phyloP scores from a whole-genome alignment of 2,888 invertebrate genomes.

The Aromia moschata region DNA sequence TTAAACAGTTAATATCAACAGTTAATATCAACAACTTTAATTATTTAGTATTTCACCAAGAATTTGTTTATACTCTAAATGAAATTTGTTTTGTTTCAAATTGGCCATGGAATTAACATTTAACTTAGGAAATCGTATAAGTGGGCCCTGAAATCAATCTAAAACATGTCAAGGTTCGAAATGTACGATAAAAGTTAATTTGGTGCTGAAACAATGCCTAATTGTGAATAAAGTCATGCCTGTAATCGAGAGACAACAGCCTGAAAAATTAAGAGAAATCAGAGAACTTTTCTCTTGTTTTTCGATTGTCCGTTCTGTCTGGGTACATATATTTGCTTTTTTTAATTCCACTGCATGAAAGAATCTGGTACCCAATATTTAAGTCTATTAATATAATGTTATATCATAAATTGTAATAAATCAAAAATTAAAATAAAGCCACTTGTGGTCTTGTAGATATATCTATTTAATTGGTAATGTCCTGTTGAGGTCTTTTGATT shows the following conservation, averaged over 20 bases:
- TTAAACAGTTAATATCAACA: no score
- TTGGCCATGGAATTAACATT: constrained; percentile 14
- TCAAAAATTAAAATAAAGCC: neutral
- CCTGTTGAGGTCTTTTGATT: no score
- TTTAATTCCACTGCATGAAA: no score
- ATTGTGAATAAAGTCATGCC: no score
- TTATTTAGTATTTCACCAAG: no score
- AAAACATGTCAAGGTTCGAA: constrained; percentile 13
- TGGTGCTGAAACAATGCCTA: neutral
- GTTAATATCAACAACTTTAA: no score
- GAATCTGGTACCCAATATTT: neutral
- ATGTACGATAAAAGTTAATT: neutral
- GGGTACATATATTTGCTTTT: no score
- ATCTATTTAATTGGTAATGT: neutral
- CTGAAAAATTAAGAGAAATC: no score
- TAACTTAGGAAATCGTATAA: constrained; percentile 3
- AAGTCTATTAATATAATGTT: neutral
- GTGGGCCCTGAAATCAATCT: neutral
- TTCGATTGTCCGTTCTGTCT: no score
- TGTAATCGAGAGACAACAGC: no score
- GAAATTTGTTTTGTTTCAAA: constrained; percentile 1
- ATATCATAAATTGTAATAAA: neutral
- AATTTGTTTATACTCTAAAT: constrained; percentile 2
- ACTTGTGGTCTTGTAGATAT: neutral
- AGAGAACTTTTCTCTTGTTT: no score